Evolutionary conservation across 2,797 vertebrate species (phyloP).

Genomic region (Melanotaenia parkinsoni): DNA sequence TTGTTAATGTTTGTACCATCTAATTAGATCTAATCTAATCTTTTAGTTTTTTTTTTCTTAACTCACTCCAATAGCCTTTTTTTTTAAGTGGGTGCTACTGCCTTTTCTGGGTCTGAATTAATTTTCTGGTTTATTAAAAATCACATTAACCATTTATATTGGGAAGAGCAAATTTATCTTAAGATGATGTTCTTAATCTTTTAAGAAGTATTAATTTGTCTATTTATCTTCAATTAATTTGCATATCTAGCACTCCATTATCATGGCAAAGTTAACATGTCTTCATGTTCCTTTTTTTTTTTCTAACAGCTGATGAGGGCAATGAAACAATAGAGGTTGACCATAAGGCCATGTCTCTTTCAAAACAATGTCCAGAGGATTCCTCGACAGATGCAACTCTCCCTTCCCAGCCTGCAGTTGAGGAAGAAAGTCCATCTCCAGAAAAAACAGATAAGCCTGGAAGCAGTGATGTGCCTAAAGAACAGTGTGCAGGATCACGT

Average conservation of each 20-base stretch:
- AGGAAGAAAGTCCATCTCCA: constrained; percentile 33
- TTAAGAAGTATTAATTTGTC: not conserved
- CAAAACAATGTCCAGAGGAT: constrained; percentile 63
- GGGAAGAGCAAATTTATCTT: not conserved
- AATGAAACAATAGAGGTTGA: constrained; percentile 65
- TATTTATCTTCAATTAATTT: not conserved
- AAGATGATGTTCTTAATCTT: not conserved
- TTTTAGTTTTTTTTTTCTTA: no score
- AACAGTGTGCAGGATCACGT: constrained; percentile 37
- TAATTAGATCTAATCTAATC: no score
- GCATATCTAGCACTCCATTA: not conserved
- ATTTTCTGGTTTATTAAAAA: not conserved
- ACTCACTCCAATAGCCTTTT: no score
- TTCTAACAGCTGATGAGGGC: constrained; percentile 69
- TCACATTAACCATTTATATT: not conserved
- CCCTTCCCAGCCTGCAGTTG: constrained; percentile 21
- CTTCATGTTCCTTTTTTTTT: constrained; percentile 53
- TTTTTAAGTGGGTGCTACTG: no score
- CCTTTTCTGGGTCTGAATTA: not conserved
- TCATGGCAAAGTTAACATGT: not conserved
- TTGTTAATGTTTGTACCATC: no score
- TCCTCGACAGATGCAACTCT: constrained; percentile 40
- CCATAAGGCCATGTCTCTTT: constrained; percentile 18
- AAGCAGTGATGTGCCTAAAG: constrained; percentile 56
- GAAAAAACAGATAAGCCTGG: constrained; percentile 73